A percentile compares a stretch with the other conserved stretches of the same genome.
These are phyloP conservation scores for Nicator chloris DNA, from an alignment of 2,113 vertebrate genomes.

Conservation along the genomic window DNA sequence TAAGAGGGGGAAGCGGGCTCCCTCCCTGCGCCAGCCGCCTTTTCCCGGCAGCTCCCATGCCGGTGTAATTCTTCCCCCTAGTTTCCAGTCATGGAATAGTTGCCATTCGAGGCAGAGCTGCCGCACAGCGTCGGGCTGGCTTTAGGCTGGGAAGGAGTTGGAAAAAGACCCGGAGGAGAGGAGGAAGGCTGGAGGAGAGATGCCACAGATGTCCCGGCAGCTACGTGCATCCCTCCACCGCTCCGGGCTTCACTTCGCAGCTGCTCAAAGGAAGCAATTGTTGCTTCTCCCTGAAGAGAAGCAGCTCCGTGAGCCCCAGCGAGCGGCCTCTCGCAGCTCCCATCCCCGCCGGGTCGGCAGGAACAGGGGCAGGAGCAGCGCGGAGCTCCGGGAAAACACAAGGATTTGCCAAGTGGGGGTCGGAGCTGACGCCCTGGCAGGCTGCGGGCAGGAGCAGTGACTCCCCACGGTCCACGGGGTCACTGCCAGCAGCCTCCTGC, in stretches of 20 bases:
- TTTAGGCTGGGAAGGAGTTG: rapidly evolving
- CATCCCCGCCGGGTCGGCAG: not conserved
- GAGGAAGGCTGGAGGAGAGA: not conserved
- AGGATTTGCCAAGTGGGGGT: rapidly evolving
- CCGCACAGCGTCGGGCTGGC: not conserved
- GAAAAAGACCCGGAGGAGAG: rapidly evolving
- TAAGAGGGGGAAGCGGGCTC: not conserved
- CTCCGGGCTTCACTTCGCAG: not conserved
- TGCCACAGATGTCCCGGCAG: not conserved
- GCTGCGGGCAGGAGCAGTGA: too few relatives aligned
- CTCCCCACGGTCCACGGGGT: too few relatives aligned
- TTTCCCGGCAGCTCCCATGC: not conserved
- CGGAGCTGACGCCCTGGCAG: not conserved
- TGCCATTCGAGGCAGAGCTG: not conserved
- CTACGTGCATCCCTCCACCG: not conserved
- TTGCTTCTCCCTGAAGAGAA: not conserved
- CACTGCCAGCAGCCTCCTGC: too few relatives aligned
- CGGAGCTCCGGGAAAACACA: not conserved
- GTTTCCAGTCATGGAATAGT: not conserved
- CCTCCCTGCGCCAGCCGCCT: not conserved
- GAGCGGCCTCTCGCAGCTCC: not conserved
- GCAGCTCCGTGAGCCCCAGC: not conserved
- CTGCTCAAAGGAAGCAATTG: not conserved
- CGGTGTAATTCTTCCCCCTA: slow-evolving; percentile 13
- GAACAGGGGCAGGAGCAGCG: not conserved